phyloP scores from a whole-genome alignment of 2,888 invertebrate genomes.

The Gymnocheta viridis region DNA sequence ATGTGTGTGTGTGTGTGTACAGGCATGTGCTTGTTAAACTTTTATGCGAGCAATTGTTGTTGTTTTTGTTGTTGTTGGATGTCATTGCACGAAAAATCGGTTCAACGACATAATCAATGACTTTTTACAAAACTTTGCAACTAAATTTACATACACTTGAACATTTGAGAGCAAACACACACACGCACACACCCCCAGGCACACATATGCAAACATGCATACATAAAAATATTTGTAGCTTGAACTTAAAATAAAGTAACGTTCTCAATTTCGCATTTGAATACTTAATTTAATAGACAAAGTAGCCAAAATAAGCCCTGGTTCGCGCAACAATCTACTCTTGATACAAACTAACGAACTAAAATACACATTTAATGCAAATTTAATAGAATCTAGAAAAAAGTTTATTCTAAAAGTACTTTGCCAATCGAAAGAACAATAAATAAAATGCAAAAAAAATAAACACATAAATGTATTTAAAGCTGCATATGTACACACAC shows the following conservation, averaged over 20 bases:
- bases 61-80: slow-evolving; percentile 51
- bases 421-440: not conserved
- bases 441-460: not conserved
- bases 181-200: not conserved
- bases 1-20: not conserved
- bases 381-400: slow-evolving; percentile 32
- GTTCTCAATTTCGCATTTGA: slow-evolving; percentile 35
- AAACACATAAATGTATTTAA: not conserved
- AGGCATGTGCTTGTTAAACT: slow-evolving; percentile 5
- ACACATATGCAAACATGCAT: not conserved
- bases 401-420: not conserved
- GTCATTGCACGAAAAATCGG: slow-evolving; percentile 74
- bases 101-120: slow-evolving; percentile 73
- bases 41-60: slow-evolving; percentile 15
- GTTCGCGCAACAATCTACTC: not conserved
- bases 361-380: slow-evolving; percentile 2
- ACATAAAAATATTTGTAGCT: not conserved
- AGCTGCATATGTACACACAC: not conserved
- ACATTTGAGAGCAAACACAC: not conserved
- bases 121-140: slow-evolving; percentile 44
- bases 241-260: slow-evolving; percentile 23
- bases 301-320: not conserved
- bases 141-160: slow-evolving; percentile 23
- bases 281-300: not conserved
- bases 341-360: not conserved